Percentiles rank a stretch among this genome's conserved stretches.
Conservation (phyloP, 2,113 vertebrate species). For the Xyliphius kryptos region DNA sequence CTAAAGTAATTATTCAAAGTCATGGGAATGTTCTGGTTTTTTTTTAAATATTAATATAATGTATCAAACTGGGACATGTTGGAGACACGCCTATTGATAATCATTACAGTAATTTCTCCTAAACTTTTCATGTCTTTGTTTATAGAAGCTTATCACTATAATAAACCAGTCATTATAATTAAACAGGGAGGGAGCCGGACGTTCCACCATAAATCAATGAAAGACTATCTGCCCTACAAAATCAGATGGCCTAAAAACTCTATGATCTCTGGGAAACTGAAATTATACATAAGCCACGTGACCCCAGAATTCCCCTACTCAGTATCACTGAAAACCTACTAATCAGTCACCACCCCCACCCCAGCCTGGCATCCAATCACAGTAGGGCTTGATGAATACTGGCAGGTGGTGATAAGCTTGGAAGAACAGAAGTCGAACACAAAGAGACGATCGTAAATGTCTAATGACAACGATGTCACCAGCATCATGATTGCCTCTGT, state of each 20-base stretch:
- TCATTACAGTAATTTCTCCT: constrained; percentile 7
- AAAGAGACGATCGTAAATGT: constrained; percentile 38
- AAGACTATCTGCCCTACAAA: constrained; percentile 8
- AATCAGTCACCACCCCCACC: constrained; percentile 24
- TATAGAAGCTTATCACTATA: background rate
- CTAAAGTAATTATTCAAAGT: background rate
- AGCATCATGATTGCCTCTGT: constrained; percentile 21
- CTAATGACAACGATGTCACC: constrained; percentile 35
- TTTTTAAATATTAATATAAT: too few relatives aligned
- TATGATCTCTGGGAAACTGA: constrained; percentile 5
- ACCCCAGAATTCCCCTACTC: constrained; percentile 13
- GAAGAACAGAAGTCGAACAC: constrained; percentile 36
- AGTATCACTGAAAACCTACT: constrained; percentile 3
- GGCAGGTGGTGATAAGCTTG: constrained; percentile 44
- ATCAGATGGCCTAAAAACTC: background rate
- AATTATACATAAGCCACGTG: background rate
- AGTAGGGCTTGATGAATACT: constrained; percentile 25
- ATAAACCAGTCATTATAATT: constrained; percentile 1
- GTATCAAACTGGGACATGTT: too few relatives aligned
- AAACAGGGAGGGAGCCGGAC: background rate
- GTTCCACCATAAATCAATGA: background rate
- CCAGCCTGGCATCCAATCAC: constrained; percentile 27
- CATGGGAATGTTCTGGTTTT: constrained; percentile 11
- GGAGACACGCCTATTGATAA: background rate
- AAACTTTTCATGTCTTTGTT: constrained; percentile 6